phyloP scores from a whole-genome alignment of 2,113 vertebrate species.

The Barnardius zonarius region DNA sequence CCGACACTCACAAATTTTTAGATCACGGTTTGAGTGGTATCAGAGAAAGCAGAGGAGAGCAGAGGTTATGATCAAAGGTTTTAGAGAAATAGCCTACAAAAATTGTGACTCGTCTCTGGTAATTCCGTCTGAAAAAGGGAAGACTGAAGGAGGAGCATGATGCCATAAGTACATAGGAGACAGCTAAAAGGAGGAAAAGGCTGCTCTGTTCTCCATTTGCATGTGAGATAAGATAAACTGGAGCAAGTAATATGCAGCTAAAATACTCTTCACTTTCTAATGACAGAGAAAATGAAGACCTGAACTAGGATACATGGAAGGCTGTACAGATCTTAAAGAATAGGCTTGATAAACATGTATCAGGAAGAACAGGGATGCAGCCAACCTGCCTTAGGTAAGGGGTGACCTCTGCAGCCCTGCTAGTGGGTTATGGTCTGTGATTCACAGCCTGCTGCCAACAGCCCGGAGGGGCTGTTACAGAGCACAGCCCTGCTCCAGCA shows the following conservation, averaged over 20 bases:
- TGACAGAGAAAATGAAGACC: neutral
- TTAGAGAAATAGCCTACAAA: neutral
- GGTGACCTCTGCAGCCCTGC: neutral
- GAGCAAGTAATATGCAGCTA: neutral
- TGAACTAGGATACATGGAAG: neutral
- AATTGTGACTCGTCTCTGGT: neutral
- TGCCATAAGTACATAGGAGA: neutral
- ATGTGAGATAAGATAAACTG: neutral
- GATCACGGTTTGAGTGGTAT: neutral
- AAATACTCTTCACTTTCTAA: neutral
- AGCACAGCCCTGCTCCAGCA: neutral
- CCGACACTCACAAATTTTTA: neutral
- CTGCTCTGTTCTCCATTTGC: neutral
- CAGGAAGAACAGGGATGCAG: neutral
- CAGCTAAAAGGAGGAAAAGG: neutral
- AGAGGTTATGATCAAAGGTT: neutral
- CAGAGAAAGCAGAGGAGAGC: neutral
- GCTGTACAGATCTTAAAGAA: neutral
- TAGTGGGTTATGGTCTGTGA: rapidly evolving
- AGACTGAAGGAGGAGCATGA: neutral
- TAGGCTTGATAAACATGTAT: neutral
- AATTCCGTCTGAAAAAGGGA: neutral
- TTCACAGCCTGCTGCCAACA: neutral
- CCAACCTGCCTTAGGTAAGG: neutral
- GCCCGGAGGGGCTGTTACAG: neutral